Evolutionary conservation across 2,113 vertebrate genomes (phyloP).

Genomic region (Xenus cinereus): DNA sequence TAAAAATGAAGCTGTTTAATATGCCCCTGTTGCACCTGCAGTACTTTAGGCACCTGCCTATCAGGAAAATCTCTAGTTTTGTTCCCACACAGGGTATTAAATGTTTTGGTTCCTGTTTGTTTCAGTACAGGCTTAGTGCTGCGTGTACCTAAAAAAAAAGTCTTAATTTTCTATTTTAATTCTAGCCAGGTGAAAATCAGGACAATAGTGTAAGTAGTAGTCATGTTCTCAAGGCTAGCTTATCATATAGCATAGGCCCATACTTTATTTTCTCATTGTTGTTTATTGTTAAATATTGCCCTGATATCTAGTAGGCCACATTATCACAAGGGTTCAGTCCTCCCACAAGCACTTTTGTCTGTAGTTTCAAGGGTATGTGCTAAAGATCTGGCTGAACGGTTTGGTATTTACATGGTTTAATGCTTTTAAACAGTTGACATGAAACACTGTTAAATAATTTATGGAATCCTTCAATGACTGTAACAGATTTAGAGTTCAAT

Average conservation of each 20-base stretch:
- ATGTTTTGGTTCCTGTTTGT: not conserved
- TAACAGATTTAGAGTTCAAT: not conserved
- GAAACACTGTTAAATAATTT: not conserved
- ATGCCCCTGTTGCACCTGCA: not conserved
- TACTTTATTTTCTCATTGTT: not conserved
- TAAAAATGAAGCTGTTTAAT: not conserved
- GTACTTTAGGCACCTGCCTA: not conserved
- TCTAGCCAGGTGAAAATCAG: not conserved
- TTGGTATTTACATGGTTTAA: not conserved
- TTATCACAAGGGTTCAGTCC: not conserved
- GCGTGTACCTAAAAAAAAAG: not conserved
- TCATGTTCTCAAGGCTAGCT: not conserved
- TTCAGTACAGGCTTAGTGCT: not conserved
- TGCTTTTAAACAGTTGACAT: not conserved
- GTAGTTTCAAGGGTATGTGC: not conserved
- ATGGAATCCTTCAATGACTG: not conserved
- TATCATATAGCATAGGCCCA: not conserved
- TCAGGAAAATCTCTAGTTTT: not conserved
- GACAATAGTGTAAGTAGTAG: not conserved
- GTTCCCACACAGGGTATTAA: not conserved
- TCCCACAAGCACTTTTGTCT: not conserved
- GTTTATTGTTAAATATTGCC: accelerated
- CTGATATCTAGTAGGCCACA: not conserved
- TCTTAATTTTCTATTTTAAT: not conserved
- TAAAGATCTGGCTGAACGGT: not conserved